phyloP scores from a whole-genome alignment of 2,797 vertebrate species.

The Spinus pinus region DNA sequence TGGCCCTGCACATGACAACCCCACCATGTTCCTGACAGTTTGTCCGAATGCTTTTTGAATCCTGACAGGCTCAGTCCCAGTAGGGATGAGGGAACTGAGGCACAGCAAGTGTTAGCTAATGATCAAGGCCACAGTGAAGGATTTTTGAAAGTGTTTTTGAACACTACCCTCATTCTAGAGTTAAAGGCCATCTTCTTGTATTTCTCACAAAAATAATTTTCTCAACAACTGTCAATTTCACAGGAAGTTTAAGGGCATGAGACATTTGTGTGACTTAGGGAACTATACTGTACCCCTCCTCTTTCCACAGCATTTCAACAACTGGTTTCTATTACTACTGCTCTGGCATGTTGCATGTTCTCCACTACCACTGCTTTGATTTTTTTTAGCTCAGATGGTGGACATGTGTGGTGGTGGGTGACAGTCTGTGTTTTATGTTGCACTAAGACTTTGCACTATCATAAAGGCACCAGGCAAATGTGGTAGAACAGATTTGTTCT shows the following conservation, averaged over 20 bases:
- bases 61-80: neutral
- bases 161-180: neutral
- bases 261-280: neutral
- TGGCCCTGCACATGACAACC: neutral
- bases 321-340: neutral
- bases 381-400: neutral
- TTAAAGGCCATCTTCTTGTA: neutral
- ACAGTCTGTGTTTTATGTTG: accelerated
- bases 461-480: neutral
- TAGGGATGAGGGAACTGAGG: neutral
- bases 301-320: neutral
- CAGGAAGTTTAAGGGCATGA: neutral
- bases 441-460: too few relatives aligned
- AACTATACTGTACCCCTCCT: neutral
- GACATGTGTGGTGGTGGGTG: accelerated
- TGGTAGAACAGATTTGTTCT: neutral
- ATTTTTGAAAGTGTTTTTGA: neutral
- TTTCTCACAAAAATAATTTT: neutral
- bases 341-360: neutral
- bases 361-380: neutral
- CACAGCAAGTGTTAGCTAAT: neutral
- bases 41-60: neutral
- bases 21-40: neutral
- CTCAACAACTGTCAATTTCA: neutral
- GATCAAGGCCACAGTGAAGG: neutral